phyloP scores from a whole-genome alignment of 2,797 vertebrate genomes.

The Petrocephalus schoutedeni region DNA sequence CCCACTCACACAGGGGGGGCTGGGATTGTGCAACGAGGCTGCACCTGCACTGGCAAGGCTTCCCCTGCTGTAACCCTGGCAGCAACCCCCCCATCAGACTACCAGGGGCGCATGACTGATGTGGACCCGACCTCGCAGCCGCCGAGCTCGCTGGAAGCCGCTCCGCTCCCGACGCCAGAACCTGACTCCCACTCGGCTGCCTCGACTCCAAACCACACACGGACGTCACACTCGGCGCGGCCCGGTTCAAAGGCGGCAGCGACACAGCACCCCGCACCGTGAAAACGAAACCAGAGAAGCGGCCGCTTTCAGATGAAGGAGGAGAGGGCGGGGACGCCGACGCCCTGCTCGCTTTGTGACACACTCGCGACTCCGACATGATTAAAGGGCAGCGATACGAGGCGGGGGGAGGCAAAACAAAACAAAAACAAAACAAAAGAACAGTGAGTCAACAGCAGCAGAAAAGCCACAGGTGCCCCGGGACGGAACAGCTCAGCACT shows the following conservation, averaged over 20 bases:
- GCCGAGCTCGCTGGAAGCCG: not conserved
- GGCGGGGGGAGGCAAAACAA: not conserved
- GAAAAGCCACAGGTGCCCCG: not conserved
- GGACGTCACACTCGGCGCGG: not conserved
- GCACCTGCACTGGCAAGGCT: not conserved
- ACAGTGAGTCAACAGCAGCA: not conserved
- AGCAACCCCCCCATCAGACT: not conserved
- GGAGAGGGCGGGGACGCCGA: not conserved
- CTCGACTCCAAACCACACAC: not conserved
- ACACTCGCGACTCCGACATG: conserved; percentile 8
- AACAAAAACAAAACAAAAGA: not conserved
- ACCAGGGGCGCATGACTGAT: not conserved
- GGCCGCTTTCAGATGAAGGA: not conserved
- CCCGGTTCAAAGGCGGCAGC: not conserved
- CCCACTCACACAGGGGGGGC: not conserved
- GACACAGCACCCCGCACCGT: not conserved
- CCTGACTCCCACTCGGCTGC: not conserved
- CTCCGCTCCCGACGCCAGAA: not conserved
- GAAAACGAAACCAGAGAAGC: not conserved
- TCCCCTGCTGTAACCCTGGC: not conserved
- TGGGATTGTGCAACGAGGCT: not conserved
- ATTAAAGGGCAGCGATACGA: not conserved
- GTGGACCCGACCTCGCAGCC: not conserved
- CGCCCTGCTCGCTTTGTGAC: conserved; percentile 7
- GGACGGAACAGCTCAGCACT: not conserved